A percentile compares a stretch with the other conserved stretches of the same genome.
Evolutionary conservation across 2,888 invertebrate species (phyloP).

Genomic region (Gari tellinella): DNA sequence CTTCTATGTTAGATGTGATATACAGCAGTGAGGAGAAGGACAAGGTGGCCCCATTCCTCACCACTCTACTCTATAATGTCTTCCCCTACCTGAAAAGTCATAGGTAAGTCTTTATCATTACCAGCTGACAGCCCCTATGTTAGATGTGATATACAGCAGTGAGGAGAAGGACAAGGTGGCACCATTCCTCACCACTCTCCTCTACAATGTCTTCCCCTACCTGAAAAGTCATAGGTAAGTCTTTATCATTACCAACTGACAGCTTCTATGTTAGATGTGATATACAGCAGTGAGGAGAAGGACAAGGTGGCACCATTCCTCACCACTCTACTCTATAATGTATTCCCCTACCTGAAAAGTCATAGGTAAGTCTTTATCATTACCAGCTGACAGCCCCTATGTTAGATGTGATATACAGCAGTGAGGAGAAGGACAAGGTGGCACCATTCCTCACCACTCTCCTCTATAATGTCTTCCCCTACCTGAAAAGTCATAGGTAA

Average conservation of each 20-base stretch:
- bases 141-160: conserved; percentile 93
- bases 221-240: conserved; percentile 91
- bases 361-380: conserved; percentile 91
- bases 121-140: conserved; percentile 90
- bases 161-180: conserved; percentile 96
- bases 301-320: conserved; percentile 93
- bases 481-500: conserved; percentile 92
- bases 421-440: conserved; percentile 95
- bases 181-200: conserved; percentile 91
- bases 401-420: conserved; percentile 93
- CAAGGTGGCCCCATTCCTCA: conserved; percentile 92
- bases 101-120: conserved; percentile 85
- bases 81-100: conserved; percentile 94
- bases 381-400: conserved; percentile 91
- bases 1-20: conserved; percentile 93
- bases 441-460: conserved; percentile 92
- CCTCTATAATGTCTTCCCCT: conserved; percentile 94
- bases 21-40: conserved; percentile 96
- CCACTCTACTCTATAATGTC: conserved; percentile 93
- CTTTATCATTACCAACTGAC: too few species aligned
- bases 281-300: conserved; percentile 95
- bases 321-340: conserved; percentile 92
- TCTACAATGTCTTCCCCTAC: conserved; percentile 95
- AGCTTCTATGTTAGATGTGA: conserved; percentile 93
- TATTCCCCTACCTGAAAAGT: conserved; percentile 94